Conservation (phyloP, 2,888 invertebrate genomes). For the Euplagia quadripunctaria region DNA sequence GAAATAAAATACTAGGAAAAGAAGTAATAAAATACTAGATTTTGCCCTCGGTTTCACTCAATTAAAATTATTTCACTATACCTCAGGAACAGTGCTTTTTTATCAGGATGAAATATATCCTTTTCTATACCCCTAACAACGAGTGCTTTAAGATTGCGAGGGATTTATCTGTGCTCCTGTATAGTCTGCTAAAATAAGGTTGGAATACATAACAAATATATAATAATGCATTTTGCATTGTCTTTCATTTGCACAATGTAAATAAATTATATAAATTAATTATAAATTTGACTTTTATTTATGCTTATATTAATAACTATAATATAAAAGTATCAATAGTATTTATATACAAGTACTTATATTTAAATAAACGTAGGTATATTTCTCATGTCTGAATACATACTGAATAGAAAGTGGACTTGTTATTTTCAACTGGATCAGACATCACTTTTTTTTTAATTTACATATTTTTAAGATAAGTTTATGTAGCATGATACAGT, state of each 20-base stretch:
- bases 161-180: no score
- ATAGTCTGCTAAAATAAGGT: no score
- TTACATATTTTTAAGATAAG: background rate
- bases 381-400: background rate
- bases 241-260: background rate
- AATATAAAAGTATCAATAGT: slow-evolving; percentile 50
- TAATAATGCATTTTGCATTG: background rate
- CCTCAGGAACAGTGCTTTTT: no score
- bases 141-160: no score
- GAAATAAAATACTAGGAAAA: no score
- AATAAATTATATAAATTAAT: slow-evolving; percentile 31
- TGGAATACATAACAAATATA: no score
- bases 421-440: background rate
- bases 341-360: slow-evolving; percentile 47
- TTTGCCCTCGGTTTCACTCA: no score
- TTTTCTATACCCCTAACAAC: no score
- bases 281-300: slow-evolving; percentile 51
- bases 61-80: no score
- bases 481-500: background rate
- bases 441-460: background rate
- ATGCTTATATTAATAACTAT: slow-evolving; percentile 33
- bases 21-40: no score
- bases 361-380: background rate
- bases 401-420: background rate
- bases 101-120: no score